These are phyloP conservation scores for Chymomyza procnemis DNA, from an alignment of 2,888 invertebrate species.

Conservation along the genomic window DNA sequence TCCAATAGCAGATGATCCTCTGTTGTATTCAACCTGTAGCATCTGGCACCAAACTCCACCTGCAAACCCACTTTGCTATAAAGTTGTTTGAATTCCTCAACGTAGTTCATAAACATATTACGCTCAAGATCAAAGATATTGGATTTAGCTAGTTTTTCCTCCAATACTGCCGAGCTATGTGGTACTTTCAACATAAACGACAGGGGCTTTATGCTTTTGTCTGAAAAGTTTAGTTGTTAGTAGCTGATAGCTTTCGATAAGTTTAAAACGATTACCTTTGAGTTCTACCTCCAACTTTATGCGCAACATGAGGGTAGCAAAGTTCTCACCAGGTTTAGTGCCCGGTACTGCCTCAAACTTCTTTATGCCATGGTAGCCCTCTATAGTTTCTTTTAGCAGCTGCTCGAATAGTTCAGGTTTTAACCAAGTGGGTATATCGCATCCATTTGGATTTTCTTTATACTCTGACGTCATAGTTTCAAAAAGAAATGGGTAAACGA, in stretches of 20 bases:
- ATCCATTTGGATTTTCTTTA: constrained; percentile 3
- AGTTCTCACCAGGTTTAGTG: constrained; percentile 67
- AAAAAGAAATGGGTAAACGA: background rate
- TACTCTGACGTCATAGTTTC: constrained; percentile 15
- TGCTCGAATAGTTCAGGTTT: constrained; percentile 46
- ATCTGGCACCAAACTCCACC: constrained; percentile 45
- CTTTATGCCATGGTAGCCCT: constrained; percentile 39
- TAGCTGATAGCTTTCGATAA: background rate
- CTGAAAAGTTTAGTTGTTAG: constrained; percentile 1
- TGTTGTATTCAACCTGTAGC: constrained; percentile 30
- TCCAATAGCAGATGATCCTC: constrained; percentile 58
- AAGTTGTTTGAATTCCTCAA: constrained; percentile 49
- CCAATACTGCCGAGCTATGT: constrained; percentile 21
- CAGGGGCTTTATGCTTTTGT: constrained; percentile 13
- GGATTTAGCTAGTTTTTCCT: constrained; percentile 31
- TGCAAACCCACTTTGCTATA: constrained; percentile 43
- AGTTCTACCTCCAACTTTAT: constrained; percentile 58
- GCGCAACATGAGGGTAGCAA: constrained; percentile 66
- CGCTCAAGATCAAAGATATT: constrained; percentile 55
- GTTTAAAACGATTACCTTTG: constrained; percentile 36
- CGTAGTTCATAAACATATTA: constrained; percentile 49
- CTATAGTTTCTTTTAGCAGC: constrained; percentile 39
- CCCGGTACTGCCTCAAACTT: constrained; percentile 52
- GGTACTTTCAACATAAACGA: constrained; percentile 44
- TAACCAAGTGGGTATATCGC: constrained; percentile 52